Base-by-base conservation (phyloP, 2,797 vertebrate genomes). In the Sebastiscus albofasciatus region DNA sequence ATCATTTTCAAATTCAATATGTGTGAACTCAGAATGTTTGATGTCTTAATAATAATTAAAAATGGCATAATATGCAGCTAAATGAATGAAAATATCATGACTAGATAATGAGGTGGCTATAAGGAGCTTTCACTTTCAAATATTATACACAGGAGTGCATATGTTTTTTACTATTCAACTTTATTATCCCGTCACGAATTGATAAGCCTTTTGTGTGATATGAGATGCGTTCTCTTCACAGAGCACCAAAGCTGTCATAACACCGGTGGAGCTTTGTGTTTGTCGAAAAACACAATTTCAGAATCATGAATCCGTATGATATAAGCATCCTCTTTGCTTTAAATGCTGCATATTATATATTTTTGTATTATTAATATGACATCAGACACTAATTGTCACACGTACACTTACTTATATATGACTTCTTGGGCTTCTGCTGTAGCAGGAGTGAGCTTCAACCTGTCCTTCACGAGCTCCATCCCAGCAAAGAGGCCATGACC, bases 351-450 rank as follows among this genome's bases (percentile, higher is more conserved):
- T 42, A 10, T 1, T 16, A 24, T 34, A 16, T 24, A 10, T 49
- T 13, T 18, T 5, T 20, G 0, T 42, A 58, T 34, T 39, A 42
- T 20, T 10, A 26, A 20, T 6, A n/a, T 22, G 27, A 58, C 31
- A 52, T 46, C 4, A 13, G 14, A 18, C n/a, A 56, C 46, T 42
- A 10, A n/a, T 52, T 59, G 16, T 27, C 13, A 36, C 13, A 66
- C 39, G 13, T 24, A 0, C 1, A 79, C 91, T 96, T 93, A 99
- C 98, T 94, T 97, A 87, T 99, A 98, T 91, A 99, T 97, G 72
- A 99, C 78, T 64, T 99, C 97, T 74, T 98, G 97, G 3, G 98
- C 98, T 89, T 99, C 98, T 1, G 97, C 97, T 0, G 97, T 98
- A 27, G 98, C 99, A 1, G 99, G 98, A 1, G 95, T 97, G 79